Conservation (phyloP, 30 jellyfish, hydroid and myxozoan genomes). For the Thelohanellus kitauei region DNA sequence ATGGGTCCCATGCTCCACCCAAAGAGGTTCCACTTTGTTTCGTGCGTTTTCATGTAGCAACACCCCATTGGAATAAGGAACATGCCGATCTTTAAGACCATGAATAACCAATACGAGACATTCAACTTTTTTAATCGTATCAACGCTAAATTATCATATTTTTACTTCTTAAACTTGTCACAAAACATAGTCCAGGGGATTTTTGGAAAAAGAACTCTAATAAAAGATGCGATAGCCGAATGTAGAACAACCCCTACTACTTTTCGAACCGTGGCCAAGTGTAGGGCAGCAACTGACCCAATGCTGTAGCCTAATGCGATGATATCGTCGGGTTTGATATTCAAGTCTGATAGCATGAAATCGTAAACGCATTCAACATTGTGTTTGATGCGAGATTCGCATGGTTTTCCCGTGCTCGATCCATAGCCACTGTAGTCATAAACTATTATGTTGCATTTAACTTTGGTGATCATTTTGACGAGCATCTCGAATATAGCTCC, state of each 20-base stretch:
- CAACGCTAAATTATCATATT: background rate
- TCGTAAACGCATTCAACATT: slow-evolving; percentile 84
- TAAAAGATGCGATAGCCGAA: slow-evolving; percentile 66
- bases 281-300: slow-evolving; percentile 86
- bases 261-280: slow-evolving; percentile 55
- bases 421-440: slow-evolving; percentile 96
- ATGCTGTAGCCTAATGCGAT: slow-evolving; percentile 74
- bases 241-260: slow-evolving; percentile 92
- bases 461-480: slow-evolving; percentile 59
- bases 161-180: slow-evolving; percentile 84
- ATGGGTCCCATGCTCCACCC: slow-evolving; percentile 99
- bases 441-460: slow-evolving; percentile 54
- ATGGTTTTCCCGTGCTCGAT: slow-evolving; percentile 54
- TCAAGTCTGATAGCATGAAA: slow-evolving; percentile 58
- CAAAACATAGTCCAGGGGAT: slow-evolving; percentile 55
- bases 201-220: slow-evolving; percentile 93
- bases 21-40: slow-evolving; percentile 80
- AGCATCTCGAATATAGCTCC: slow-evolving; percentile 86
- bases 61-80: slow-evolving; percentile 77
- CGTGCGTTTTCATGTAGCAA: slow-evolving; percentile 57
- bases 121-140: slow-evolving; percentile 41
- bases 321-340: slow-evolving; percentile 59
- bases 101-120: slow-evolving; percentile 84
- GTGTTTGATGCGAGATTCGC: slow-evolving; percentile 48
- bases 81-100: slow-evolving; percentile 88